Conservation (phyloP, 2,113 vertebrate genomes). For the Aplodontia rufa region DNA sequence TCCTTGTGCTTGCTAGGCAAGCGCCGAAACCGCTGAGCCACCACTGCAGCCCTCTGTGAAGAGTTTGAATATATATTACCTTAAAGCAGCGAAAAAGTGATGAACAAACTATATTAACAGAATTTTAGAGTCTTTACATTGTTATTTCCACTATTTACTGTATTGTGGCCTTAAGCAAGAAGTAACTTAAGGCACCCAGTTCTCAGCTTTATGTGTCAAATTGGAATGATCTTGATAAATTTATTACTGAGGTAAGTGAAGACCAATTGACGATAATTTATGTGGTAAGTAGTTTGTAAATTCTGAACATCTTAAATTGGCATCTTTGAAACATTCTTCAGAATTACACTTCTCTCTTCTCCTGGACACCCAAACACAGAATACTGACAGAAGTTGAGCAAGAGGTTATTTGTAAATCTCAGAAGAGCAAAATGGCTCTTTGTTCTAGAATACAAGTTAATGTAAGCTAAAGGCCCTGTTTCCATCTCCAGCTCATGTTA, state of each 20-base stretch:
- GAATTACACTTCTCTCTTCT: constrained; percentile 51
- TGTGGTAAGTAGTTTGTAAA: constrained; percentile 24
- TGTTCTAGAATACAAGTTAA: constrained; percentile 46
- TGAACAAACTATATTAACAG: not conserved
- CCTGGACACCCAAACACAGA: not conserved
- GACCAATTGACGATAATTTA: not conserved
- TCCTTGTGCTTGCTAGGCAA: too few relatives aligned
- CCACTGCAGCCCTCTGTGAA: too few relatives aligned
- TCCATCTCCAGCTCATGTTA: not conserved
- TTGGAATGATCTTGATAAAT: not conserved
- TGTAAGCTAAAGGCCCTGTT: not conserved
- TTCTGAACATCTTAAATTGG: constrained; percentile 5
- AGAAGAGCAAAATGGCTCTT: constrained; percentile 55
- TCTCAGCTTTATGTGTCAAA: constrained; percentile 30
- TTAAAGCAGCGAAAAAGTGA: constrained; percentile 32
- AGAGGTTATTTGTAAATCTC: constrained; percentile 42
- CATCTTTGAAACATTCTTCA: constrained; percentile 33
- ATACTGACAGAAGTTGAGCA: constrained; percentile 6
- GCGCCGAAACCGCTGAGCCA: too few relatives aligned
- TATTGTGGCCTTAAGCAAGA: constrained; percentile 29
- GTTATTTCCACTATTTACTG: not conserved
- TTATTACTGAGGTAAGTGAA: constrained; percentile 21
- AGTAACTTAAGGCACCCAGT: not conserved
- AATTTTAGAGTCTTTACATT: constrained; percentile 38
- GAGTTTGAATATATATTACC: not conserved